Conservation (phyloP, 2,888 invertebrate species). For the Polyommatus icarus region DNA sequence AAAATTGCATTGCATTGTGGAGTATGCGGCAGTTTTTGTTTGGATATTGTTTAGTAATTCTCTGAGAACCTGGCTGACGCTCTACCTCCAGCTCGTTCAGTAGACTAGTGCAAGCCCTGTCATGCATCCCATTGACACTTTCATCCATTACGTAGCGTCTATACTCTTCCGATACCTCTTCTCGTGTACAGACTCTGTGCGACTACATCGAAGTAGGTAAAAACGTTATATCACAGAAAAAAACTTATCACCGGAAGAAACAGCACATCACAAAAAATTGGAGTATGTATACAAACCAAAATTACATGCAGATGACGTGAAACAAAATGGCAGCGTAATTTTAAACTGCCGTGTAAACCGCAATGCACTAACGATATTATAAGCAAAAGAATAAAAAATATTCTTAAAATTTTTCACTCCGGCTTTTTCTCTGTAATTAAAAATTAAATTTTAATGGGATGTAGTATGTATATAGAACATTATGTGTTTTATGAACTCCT, state of each 20-base stretch:
- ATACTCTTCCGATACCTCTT: constrained; percentile 39
- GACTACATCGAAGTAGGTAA: constrained; percentile 32
- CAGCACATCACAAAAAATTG: neutral
- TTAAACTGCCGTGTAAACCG: constrained; percentile 69
- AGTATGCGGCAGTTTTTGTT: constrained; percentile 76
- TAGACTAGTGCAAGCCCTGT: constrained; percentile 67
- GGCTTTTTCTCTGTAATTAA: constrained; percentile 25
- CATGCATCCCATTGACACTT: constrained; percentile 64
- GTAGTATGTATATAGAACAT: constrained; percentile 33
- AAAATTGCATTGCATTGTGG: constrained; percentile 77
- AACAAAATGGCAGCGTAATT: constrained; percentile 40
- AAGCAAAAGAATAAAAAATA: constrained; percentile 41
- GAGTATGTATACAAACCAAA: constrained; percentile 11
- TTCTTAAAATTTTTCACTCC: constrained; percentile 17
- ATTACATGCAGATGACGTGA: constrained; percentile 20
- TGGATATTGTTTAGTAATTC: constrained; percentile 59
- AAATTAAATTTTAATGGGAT: constrained; percentile 20
- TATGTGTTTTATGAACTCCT: constrained; percentile 32
- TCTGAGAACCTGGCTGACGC: constrained; percentile 53
- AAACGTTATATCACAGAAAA: neutral
- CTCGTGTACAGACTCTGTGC: constrained; percentile 34
- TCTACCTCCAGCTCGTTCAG: constrained; percentile 55
- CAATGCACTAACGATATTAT: constrained; percentile 70
- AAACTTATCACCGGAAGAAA: neutral
- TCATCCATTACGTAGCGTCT: constrained; percentile 45